Evolutionary conservation across 2,888 invertebrate genomes (phyloP).

Genomic region (Drosophila putrida): DNA sequence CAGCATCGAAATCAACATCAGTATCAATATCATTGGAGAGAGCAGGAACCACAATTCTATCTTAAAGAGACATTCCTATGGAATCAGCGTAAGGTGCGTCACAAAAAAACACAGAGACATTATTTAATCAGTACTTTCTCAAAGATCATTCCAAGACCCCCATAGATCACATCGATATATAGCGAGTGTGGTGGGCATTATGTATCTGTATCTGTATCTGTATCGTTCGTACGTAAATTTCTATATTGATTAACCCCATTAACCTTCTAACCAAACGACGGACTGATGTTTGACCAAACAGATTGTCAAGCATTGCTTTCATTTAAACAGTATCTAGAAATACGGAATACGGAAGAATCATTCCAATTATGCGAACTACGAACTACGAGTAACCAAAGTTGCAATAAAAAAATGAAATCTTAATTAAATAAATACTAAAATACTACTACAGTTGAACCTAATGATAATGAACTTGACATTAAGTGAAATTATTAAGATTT

Average conservation of each 20-base stretch:
- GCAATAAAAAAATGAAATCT: not conserved
- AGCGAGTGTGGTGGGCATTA: constrained; percentile 5
- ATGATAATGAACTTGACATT: constrained; percentile 1
- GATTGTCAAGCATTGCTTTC: constrained; percentile 57
- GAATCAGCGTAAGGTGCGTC: constrained; percentile 69
- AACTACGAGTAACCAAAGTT: constrained; percentile 3
- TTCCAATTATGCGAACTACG: not conserved
- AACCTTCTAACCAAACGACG: constrained; percentile 59
- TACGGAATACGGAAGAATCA: constrained; percentile 14
- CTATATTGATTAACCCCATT: constrained; percentile 68
- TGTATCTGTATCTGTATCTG: too few species aligned
- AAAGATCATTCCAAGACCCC: not conserved
- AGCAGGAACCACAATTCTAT: constrained; percentile 47
- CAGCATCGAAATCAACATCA: constrained; percentile 6
- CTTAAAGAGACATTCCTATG: constrained; percentile 54
- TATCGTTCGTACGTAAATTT: constrained; percentile 8
- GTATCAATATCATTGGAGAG: constrained; percentile 65
- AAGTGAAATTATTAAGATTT: not conserved
- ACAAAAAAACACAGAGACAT: constrained; percentile 1
- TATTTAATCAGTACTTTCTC: constrained; percentile 4
- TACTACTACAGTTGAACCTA: not conserved
- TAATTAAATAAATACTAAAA: not conserved
- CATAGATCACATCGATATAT: constrained; percentile 10
- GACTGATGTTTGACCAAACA: constrained; percentile 44
- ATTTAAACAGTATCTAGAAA: constrained; percentile 14